A percentile compares a stretch with the other conserved stretches of the same genome.
Evolutionary conservation across 1,140 invertebrate genomes (phyloP).

Genomic region (Macrobrachium rosenbergii): DNA sequence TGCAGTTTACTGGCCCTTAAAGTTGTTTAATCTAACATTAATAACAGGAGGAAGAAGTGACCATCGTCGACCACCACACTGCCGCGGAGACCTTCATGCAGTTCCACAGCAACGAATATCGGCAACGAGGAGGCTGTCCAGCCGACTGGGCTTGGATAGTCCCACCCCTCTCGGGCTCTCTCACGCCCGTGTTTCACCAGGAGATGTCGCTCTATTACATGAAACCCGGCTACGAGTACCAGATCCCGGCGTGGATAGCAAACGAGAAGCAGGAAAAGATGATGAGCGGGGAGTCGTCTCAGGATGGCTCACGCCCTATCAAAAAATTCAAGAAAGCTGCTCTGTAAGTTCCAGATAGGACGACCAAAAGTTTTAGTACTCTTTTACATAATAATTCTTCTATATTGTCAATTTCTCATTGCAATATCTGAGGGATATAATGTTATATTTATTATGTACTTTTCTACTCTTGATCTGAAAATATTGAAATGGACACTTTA

Average conservation of each 20-base stretch:
- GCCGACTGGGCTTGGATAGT: conserved; percentile 98
- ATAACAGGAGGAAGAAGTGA: conserved; percentile 81
- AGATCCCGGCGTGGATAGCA: conserved; percentile 72
- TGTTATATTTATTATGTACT: too few species aligned
- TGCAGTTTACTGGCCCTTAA: too few species aligned
- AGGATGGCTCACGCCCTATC: background rate
- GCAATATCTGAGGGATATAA: background rate
- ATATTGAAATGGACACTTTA: too few species aligned
- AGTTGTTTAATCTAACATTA: too few species aligned
- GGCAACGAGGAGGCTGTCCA: conserved; percentile 88
- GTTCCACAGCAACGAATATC: conserved; percentile 91
- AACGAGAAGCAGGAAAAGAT: background rate
- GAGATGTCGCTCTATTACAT: conserved; percentile 94
- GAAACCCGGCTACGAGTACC: conserved; percentile 89
- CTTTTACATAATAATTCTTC: background rate
- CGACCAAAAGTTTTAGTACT: background rate
- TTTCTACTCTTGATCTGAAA: too few species aligned
- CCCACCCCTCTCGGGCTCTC: conserved; percentile 90
- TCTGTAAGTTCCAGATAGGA: background rate
- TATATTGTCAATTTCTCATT: background rate
- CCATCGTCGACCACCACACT: conserved; percentile 95
- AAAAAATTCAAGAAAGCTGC: conserved; percentile 18
- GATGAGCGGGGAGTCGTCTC: background rate
- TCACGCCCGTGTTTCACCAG: conserved; percentile 94
- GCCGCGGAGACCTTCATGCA: conserved; percentile 96